phyloP scores from a whole-genome alignment of 1,140 invertebrate species.

The Paraescarpia echinospica region DNA sequence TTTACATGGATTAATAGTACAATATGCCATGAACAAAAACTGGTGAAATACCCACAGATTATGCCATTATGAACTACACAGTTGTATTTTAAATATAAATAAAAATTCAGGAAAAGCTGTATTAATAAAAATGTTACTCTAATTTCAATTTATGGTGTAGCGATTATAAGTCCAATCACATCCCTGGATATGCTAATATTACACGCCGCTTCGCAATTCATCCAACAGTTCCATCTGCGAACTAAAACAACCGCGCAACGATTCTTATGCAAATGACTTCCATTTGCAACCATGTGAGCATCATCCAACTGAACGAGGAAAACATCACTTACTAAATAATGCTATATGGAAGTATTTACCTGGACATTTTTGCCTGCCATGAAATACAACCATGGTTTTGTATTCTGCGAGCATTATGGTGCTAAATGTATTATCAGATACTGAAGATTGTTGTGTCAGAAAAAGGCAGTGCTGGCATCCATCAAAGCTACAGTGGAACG shows the following conservation, averaged over 20 bases:
- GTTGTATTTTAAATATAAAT: not conserved
- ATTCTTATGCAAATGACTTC: not conserved
- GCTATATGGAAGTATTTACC: not conserved
- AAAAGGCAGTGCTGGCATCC: not conserved
- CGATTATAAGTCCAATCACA: not conserved
- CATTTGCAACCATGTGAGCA: not conserved
- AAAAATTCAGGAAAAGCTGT: not conserved
- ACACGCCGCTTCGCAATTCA: not conserved
- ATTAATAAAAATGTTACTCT: not conserved
- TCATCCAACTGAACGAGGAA: not conserved
- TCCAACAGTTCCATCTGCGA: not conserved
- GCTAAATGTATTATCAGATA: conserved; percentile 1
- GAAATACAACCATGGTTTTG: not conserved
- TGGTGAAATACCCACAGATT: not conserved
- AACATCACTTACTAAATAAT: not conserved
- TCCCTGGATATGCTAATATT: not conserved
- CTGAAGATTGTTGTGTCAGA: not conserved
- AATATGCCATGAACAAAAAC: not conserved
- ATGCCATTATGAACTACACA: not conserved
- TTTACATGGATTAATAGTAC: no score
- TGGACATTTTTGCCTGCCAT: not conserved
- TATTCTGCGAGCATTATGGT: not conserved
- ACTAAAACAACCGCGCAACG: not conserved
- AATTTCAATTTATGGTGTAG: not conserved
- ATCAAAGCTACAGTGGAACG: not conserved